phyloP scores from a whole-genome alignment of 2,888 invertebrate species.

The Zeuzera pyrina region DNA sequence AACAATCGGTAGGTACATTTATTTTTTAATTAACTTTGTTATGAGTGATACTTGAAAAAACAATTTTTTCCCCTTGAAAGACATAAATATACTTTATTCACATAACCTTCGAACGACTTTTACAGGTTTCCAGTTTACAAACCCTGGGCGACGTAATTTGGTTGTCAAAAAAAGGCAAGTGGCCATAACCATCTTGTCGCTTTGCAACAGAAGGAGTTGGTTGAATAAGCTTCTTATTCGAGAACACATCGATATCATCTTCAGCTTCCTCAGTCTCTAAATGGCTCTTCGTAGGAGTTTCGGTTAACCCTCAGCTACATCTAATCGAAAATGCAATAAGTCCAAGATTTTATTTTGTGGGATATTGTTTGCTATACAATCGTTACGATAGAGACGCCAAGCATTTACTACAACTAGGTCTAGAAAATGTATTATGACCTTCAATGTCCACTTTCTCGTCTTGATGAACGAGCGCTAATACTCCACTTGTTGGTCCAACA shows the following conservation, averaged over 20 bases:
- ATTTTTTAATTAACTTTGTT: too few relatives aligned
- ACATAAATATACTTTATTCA: constrained; percentile 8
- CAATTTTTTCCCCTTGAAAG: neutral
- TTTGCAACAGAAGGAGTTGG: constrained; percentile 18
- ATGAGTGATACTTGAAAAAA: too few relatives aligned
- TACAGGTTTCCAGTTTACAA: constrained; percentile 18
- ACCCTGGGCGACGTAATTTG: constrained; percentile 17
- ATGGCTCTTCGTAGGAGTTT: constrained; percentile 4
- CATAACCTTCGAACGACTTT: constrained; percentile 16
- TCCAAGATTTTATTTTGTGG: constrained; percentile 7
- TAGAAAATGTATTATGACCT: constrained; percentile 21
- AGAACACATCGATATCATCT: too few relatives aligned
- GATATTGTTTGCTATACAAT: neutral
- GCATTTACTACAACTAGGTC: constrained; percentile 21
- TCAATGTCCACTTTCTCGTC: constrained; percentile 26
- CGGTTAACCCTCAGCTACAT: constrained; percentile 9
- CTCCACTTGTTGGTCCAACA: constrained; percentile 20
- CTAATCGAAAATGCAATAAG: constrained; percentile 12
- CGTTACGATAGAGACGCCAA: constrained; percentile 9
- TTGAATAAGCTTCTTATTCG: too few relatives aligned
- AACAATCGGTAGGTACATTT: too few relatives aligned
- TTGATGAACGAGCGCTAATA: constrained; percentile 24
- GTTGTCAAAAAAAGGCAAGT: constrained; percentile 18
- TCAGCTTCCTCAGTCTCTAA: constrained; percentile 4
- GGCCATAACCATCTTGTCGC: constrained; percentile 22